Base-by-base conservation (phyloP, 2,797 vertebrate species). In the Botia kubotai region DNA sequence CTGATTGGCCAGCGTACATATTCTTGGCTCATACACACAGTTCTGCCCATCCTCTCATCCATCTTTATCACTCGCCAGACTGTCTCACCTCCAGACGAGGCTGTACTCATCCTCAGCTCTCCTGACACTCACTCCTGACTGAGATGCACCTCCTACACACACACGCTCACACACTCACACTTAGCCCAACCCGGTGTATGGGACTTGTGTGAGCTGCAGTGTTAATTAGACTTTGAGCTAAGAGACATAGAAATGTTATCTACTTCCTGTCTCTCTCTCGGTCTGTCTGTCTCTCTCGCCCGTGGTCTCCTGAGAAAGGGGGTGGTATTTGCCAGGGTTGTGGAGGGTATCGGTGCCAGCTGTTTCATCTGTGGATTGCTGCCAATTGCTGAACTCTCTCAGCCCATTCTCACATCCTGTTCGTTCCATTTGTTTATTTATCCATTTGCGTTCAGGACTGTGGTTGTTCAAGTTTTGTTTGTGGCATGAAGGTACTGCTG, bases 341-440 rank as follows among this genome's bases (percentile, higher is more conserved):
- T 91, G 92, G 93, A 94, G 92, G 91, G 93, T 94, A 91, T 91
- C 91, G 62, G 85, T 90, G 93, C 93, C 93, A 94, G 93, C 94
- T 95, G 94, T 94, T 94, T 89, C 60, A 89, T 90, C 79, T 86
- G 86, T 93, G 92, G 93, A 91, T 83, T 72, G 36, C 89, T 90
- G 92, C 92, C 93, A 94, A 88, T 83, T 81, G 81, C 86, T 85
- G 82, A 77, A 87, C 87, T 91, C 72, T 69, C 90, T 90, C 87
- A 33, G 80, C 89, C 86, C 85, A 63, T 91, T 92, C 90, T 90
- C 87, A 86, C 33, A 26, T 29, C 90, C 89, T 88, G 75, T 88
- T 58, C 70, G 6, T 83, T 85, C 68, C 80, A 67, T 90, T 82
- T 88, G 82, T 89, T 86, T 89, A 86, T 86, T 87, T 87, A 74